Conservation (phyloP, 2,113 vertebrate species). For the Myotis davidii region DNA sequence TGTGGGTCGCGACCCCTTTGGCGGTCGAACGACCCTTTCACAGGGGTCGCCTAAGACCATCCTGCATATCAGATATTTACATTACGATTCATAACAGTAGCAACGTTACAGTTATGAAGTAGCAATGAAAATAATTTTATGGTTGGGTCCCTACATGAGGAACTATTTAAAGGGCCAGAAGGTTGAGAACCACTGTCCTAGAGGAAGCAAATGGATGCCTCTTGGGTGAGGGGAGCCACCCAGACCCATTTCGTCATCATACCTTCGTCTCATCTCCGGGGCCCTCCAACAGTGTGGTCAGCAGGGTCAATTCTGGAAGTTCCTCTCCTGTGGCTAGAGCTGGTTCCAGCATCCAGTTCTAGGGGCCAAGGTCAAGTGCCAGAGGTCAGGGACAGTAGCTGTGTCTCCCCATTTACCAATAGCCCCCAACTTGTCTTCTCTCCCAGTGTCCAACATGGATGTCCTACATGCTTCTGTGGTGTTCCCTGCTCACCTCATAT, state of each 20-base stretch:
- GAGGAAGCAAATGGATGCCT: background rate
- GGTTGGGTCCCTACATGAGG: too few species aligned
- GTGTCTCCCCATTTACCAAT: background rate
- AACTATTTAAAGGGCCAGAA: too few species aligned
- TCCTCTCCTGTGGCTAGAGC: slow-evolving; percentile 65
- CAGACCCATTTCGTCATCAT: background rate
- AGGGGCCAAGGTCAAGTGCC: slow-evolving; percentile 37
- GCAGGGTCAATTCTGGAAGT: slow-evolving; percentile 71
- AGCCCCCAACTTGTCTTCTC: background rate
- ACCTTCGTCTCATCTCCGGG: slow-evolving; percentile 63
- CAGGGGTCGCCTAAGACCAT: too few species aligned
- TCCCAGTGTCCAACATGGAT: background rate
- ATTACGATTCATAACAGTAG: too few species aligned
- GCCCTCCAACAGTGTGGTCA: slow-evolving; percentile 74
- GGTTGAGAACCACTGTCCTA: background rate
- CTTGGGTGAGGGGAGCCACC: background rate
- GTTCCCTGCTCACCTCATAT: slow-evolving; percentile 71
- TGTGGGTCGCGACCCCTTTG: too few species aligned
- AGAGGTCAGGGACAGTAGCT: background rate
- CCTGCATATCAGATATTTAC: too few species aligned
- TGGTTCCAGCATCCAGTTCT: slow-evolving; percentile 78
- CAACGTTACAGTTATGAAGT: too few species aligned
- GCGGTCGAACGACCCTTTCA: too few species aligned
- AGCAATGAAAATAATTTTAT: too few species aligned
- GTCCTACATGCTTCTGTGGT: background rate